These are phyloP conservation scores for Zaprionus ghesquierei DNA, from an alignment of 1,140 invertebrate species.

Conservation along the genomic window DNA sequence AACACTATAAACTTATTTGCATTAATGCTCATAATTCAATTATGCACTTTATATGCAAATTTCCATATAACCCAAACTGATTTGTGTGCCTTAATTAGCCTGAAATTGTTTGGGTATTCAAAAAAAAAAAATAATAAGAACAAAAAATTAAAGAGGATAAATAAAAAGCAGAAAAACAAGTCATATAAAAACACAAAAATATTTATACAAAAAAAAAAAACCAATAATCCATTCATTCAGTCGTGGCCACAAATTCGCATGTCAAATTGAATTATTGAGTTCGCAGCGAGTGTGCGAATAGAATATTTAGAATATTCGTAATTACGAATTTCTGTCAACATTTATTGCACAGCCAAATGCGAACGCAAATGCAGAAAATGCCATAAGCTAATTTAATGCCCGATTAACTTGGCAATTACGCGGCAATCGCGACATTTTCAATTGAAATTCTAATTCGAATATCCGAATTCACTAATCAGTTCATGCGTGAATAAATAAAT, in stretches of 20 bases:
- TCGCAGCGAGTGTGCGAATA: conserved; percentile 33
- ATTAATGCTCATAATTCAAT: conserved; percentile 64
- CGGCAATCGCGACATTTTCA: conserved; percentile 9
- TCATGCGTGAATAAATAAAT: conserved; percentile 2
- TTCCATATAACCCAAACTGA: conserved; percentile 12
- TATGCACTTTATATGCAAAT: conserved; percentile 49
- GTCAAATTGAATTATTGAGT: conserved; percentile 61
- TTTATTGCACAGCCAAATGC: conserved; percentile 37
- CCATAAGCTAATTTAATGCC: conserved; percentile 72
- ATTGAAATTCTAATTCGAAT: conserved; percentile 14
- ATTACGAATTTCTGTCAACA: conserved; percentile 63
- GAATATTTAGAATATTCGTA: conserved; percentile 59
- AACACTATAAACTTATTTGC: conserved; percentile 53
- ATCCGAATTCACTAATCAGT: not conserved
- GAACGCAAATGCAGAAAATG: conserved; percentile 14
- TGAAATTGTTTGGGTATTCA: conserved; percentile 19
- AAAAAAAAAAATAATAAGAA: not conserved
- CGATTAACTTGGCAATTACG: conserved; percentile 65
- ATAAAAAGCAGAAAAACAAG: conserved; percentile 30
- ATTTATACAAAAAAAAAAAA: conserved; percentile 7
- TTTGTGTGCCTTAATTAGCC: conserved; percentile 50
- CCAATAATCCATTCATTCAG: too few relatives aligned
- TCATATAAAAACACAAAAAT: conserved; percentile 18
- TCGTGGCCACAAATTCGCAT: conserved; percentile 24
- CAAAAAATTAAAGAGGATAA: not conserved